These are phyloP conservation scores for Podarcis lilfordi DNA, from an alignment of 2,797 vertebrate genomes.

Conservation along the genomic window DNA sequence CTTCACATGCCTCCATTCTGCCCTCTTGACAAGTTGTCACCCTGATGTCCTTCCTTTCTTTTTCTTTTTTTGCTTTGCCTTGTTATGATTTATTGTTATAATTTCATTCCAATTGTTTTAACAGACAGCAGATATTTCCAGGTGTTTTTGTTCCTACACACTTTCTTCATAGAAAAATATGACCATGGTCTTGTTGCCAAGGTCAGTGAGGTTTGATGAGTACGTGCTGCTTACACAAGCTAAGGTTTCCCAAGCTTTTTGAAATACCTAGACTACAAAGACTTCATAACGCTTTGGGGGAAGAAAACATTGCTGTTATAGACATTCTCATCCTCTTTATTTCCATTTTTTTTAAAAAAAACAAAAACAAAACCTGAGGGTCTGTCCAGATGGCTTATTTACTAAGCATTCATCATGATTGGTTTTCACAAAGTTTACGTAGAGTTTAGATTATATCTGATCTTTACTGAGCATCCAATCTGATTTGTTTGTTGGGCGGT, in stretches of 20 bases:
- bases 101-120: slow-evolving; percentile 40
- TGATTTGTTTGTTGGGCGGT: no score
- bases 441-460: no score
- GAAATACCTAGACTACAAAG: slow-evolving; percentile 8
- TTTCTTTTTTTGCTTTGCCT: slow-evolving; percentile 1
- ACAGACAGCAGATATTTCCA: slow-evolving; percentile 17
- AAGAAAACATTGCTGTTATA: slow-evolving; percentile 28
- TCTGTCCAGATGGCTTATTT: no score
- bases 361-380: no score
- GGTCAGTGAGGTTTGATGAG: slow-evolving; percentile 15
- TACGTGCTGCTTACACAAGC: slow-evolving; percentile 12
- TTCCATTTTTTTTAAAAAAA: no score
- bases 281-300: slow-evolving; percentile 9
- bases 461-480: no score
- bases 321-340: background rate
- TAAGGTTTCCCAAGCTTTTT: slow-evolving; percentile 1
- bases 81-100: slow-evolving; percentile 8
- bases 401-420: no score
- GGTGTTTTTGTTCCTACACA: slow-evolving; percentile 37
- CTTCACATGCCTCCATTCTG: background rate
- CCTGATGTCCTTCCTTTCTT: background rate
- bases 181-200: slow-evolving; percentile 7
- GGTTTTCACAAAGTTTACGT: no score
- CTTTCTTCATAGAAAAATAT: slow-evolving; percentile 22
- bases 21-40: background rate